phyloP scores from a whole-genome alignment of 2,797 vertebrate species.

The Eospalax fontanierii region DNA sequence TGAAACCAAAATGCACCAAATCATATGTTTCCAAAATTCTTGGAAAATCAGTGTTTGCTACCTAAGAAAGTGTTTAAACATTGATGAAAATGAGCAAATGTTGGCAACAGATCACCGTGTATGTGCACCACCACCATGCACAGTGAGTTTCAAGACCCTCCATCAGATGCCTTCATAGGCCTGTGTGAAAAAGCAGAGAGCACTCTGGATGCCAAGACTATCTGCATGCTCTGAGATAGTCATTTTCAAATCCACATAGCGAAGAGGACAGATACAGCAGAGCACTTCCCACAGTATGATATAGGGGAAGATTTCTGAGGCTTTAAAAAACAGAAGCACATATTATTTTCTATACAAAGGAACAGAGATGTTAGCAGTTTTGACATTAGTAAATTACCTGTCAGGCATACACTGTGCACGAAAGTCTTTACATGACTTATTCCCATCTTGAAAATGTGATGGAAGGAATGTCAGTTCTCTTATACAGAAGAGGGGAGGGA shows the following conservation, averaged over 20 bases:
- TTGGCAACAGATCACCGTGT: neutral
- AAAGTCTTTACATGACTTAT: neutral
- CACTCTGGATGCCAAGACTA: neutral
- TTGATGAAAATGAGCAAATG: neutral
- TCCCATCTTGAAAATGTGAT: neutral
- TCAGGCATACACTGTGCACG: too few relatives aligned
- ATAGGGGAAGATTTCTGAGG: neutral
- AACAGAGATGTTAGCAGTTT: neutral
- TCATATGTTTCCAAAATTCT: neutral
- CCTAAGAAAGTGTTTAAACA: neutral
- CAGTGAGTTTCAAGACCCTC: fast-evolving
- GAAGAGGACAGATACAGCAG: neutral
- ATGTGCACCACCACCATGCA: neutral
- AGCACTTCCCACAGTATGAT: neutral
- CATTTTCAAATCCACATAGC: neutral
- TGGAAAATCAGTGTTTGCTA: neutral
- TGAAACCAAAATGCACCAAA: neutral
- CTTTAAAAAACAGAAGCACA: neutral
- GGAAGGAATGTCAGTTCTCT: neutral
- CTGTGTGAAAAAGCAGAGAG: neutral
- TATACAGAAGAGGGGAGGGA: neutral
- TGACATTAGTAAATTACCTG: neutral
- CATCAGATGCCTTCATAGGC: fast-evolving
- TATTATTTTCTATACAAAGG: neutral
- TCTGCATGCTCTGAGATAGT: neutral